A percentile compares a stretch with the other conserved stretches of the same genome.
phyloP scores from a whole-genome alignment of 2,797 vertebrate genomes.

The Nasua narica region DNA sequence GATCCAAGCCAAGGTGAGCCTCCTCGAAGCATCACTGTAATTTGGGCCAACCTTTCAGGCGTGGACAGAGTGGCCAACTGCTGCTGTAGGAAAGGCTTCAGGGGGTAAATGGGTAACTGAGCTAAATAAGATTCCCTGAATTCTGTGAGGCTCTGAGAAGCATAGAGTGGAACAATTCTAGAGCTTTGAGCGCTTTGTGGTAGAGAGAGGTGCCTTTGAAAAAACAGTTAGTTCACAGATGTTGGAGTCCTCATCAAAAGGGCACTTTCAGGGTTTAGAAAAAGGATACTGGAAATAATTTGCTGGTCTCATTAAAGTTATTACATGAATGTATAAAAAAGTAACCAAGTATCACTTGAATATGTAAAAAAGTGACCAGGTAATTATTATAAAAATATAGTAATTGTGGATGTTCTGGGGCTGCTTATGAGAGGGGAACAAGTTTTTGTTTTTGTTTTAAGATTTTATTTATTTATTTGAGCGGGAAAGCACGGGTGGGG shows the following conservation, averaged over 20 bases:
- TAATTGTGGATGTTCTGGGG: not conserved
- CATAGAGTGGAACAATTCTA: not conserved
- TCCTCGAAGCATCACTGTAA: not conserved
- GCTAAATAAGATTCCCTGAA: not conserved
- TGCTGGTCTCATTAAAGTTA: not conserved
- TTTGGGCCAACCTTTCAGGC: not conserved
- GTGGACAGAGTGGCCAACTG: not conserved
- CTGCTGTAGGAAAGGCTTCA: not conserved
- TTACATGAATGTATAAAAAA: not conserved
- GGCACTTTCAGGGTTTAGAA: not conserved
- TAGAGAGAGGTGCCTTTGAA: not conserved
- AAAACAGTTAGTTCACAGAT: not conserved
- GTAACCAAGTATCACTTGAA: not conserved
- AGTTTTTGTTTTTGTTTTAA: not conserved
- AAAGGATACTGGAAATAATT: not conserved
- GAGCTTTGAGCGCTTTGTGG: not conserved
- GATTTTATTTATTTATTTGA: not conserved
- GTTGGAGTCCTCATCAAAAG: not conserved
- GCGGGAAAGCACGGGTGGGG: rapidly evolving
- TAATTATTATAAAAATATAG: not conserved
- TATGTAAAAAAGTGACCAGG: not conserved
- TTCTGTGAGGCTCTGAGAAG: not conserved
- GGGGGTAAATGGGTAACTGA: not conserved
- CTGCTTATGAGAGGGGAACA: not conserved
- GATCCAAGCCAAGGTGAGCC: too few relatives aligned